A percentile compares a stretch with the other conserved stretches of the same genome.
Evolutionary conservation across 2,888 invertebrate species (phyloP).

Genomic region (Piscicola geometra): DNA sequence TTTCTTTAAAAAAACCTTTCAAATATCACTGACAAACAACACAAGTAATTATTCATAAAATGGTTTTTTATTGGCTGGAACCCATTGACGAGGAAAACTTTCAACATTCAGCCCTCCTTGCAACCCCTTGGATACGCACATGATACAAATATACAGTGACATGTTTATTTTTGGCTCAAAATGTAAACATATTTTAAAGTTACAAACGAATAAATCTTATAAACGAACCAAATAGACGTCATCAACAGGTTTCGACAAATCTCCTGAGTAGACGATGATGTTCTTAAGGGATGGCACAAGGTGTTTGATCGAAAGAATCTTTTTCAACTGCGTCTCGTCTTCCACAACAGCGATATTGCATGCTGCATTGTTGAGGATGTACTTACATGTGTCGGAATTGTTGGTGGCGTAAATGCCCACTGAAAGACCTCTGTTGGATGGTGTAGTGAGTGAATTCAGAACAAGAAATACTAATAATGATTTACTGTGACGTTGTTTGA

Average conservation of each 20-base stretch:
- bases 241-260: conserved; percentile 51
- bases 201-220: not conserved
- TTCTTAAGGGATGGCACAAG: conserved; percentile 64
- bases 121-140: too few relatives aligned
- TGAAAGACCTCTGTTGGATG: conserved; percentile 60
- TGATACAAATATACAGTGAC: too few relatives aligned
- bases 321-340: conserved; percentile 77
- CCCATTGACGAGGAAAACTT: too few relatives aligned
- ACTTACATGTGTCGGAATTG: conserved; percentile 75
- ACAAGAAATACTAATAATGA: too few relatives aligned
- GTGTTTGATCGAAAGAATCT: conserved; percentile 63
- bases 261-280: conserved; percentile 64
- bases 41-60: too few relatives aligned
- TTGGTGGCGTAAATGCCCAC: conserved; percentile 88
- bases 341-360: conserved; percentile 86
- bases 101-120: not conserved
- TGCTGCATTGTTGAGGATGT: conserved; percentile 69
- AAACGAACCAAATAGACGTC: conserved; percentile 48
- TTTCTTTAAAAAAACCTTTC: too few relatives aligned
- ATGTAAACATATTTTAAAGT: too few relatives aligned
- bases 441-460: too few relatives aligned
- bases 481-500: too few relatives aligned
- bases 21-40: too few relatives aligned
- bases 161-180: too few relatives aligned
- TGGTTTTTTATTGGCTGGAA: too few relatives aligned